phyloP scores from a whole-genome alignment of 2,113 vertebrate species.

The Carassius gibelio region DNA sequence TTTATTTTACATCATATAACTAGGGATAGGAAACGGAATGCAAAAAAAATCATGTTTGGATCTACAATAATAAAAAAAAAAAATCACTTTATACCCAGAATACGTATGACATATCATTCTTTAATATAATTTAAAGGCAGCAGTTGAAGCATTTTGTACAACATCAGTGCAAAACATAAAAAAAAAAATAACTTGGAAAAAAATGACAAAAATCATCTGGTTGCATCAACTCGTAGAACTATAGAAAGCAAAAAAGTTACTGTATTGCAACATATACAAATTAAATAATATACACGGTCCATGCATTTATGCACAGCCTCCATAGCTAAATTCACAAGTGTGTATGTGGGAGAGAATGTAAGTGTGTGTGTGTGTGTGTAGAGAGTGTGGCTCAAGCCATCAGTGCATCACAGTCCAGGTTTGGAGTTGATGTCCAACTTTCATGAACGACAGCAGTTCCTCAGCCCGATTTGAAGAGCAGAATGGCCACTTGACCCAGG shows the following conservation, averaged over 20 bases:
- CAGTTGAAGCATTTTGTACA: slow-evolving; percentile 67
- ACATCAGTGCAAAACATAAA: slow-evolving; percentile 58
- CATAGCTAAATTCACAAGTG: slow-evolving; percentile 58
- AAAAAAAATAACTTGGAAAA: neutral
- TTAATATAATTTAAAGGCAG: slow-evolving; percentile 69
- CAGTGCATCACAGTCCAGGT: slow-evolving; percentile 87
- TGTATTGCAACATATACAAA: slow-evolving; percentile 93
- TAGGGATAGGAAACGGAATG: neutral
- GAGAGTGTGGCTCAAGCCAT: slow-evolving; percentile 72
- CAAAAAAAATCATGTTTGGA: neutral
- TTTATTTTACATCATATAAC: neutral
- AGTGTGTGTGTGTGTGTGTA: slow-evolving; percentile 47
- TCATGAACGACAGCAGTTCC: slow-evolving; percentile 24
- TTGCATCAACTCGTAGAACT: slow-evolving; percentile 69
- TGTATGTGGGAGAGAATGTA: slow-evolving; percentile 66
- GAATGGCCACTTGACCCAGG: slow-evolving; percentile 97
- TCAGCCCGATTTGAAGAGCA: slow-evolving; percentile 98
- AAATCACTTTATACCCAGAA: slow-evolving; percentile 9
- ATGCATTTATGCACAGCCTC: slow-evolving; percentile 86
- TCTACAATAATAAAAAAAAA: neutral
- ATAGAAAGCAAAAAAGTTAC: slow-evolving; percentile 82
- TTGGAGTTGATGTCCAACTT: slow-evolving; percentile 66
- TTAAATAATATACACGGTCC: slow-evolving; percentile 91
- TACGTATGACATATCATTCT: slow-evolving; percentile 56
- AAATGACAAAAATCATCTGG: slow-evolving; percentile 60